Evolutionary conservation across 2,113 vertebrate genomes (phyloP).

Genomic region (Proteles cristata): DNA sequence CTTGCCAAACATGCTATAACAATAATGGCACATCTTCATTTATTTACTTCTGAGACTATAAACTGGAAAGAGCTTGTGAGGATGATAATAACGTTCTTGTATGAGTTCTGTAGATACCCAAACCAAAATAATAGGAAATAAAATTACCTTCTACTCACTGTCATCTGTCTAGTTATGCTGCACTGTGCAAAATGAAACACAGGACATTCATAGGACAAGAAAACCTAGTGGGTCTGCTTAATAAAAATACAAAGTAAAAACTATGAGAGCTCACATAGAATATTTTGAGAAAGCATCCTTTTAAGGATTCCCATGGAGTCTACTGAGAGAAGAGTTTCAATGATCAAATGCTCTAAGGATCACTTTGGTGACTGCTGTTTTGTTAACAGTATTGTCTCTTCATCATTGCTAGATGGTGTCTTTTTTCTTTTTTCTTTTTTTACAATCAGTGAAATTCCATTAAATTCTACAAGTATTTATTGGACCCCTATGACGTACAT

Average conservation of each 20-base stretch:
- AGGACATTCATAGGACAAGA: background rate
- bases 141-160: background rate
- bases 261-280: background rate
- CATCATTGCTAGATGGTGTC: background rate
- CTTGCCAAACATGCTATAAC: conserved; percentile 70
- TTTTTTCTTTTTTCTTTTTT: background rate
- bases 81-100: conserved; percentile 60
- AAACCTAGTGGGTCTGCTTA: background rate
- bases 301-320: background rate
- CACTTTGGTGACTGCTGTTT: background rate
- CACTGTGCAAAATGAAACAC: background rate
- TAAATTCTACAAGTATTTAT: background rate
- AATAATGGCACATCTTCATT: conserved; percentile 70
- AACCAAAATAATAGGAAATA: background rate
- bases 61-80: conserved; percentile 71
- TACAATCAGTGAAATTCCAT: background rate
- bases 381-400: background rate
- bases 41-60: conserved; percentile 64
- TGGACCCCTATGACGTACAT: background rate
- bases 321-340: background rate
- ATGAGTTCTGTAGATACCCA: background rate
- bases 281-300: background rate
- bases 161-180: background rate
- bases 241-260: background rate
- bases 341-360: background rate